Conservation (phyloP, 2,888 invertebrate species). For the Bombyx huttoni region DNA sequence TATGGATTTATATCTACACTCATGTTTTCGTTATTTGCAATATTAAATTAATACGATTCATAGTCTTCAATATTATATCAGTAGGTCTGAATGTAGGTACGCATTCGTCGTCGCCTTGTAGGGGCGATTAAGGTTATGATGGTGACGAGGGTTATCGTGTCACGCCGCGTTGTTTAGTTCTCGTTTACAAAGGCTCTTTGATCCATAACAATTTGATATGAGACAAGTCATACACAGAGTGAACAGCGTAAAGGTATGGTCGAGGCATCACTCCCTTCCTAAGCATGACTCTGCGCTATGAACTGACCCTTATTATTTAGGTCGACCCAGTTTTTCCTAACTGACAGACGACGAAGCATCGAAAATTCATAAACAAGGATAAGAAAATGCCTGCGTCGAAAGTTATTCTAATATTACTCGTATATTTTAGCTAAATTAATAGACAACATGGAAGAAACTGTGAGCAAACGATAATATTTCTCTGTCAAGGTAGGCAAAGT, state of each 20-base stretch:
- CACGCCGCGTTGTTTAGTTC: not conserved
- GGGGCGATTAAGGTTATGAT: not conserved
- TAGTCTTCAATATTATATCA: not conserved
- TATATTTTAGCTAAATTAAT: too few species aligned
- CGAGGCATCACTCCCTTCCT: constrained; percentile 11
- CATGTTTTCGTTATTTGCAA: not conserved
- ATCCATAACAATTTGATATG: constrained; percentile 6
- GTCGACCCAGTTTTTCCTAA: constrained; percentile 19
- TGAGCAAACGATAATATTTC: too few species aligned
- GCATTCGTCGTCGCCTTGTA: not conserved
- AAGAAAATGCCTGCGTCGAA: not conserved
- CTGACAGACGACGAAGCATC: constrained; percentile 1
- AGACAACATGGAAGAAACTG: too few species aligned
- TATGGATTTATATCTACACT: too few species aligned
- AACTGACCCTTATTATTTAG: constrained; percentile 23
- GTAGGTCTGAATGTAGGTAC: not conserved
- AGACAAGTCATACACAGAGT: constrained; percentile 7
- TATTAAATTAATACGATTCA: not conserved
- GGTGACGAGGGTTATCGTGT: not conserved
- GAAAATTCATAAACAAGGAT: not conserved
- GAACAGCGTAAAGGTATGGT: constrained; percentile 1
- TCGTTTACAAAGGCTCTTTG: constrained; percentile 5
- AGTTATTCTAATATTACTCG: too few species aligned
- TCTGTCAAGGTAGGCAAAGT: too few species aligned
- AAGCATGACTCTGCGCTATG: constrained; percentile 19